These are phyloP conservation scores for Spermophilus dauricus DNA, from an alignment of 2,113 vertebrate genomes.

Conservation along the genomic window DNA sequence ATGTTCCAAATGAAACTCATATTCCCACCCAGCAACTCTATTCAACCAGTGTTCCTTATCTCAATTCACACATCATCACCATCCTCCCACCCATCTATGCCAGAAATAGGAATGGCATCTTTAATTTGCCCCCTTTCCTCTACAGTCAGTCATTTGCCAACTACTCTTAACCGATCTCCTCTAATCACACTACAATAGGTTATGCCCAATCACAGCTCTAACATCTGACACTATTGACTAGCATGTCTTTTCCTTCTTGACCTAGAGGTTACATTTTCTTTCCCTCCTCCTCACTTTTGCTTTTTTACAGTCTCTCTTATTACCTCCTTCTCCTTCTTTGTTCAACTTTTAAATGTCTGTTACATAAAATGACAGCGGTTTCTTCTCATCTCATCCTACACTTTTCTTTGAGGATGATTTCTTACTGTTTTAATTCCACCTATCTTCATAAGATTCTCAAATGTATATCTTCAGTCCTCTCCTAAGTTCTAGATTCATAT, in stretches of 20 bases:
- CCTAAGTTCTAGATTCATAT: conserved; percentile 52
- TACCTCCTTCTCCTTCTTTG: conserved; percentile 13
- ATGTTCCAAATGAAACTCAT: conserved; percentile 19
- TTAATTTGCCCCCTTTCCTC: neutral
- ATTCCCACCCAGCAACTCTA: neutral
- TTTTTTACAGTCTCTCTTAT: neutral
- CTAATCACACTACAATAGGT: neutral
- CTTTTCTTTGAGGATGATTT: neutral
- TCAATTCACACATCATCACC: conserved; percentile 1
- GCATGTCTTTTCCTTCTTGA: neutral
- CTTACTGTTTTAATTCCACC: neutral
- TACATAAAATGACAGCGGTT: conserved; percentile 68
- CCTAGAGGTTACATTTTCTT: neutral
- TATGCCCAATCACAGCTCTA: neutral
- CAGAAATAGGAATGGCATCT: conserved; percentile 65
- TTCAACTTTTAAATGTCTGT: conserved; percentile 52
- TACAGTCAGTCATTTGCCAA: neutral
- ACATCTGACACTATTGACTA: neutral
- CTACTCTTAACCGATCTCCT: neutral
- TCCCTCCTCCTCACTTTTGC: conserved; percentile 10
- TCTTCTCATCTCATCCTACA: conserved; percentile 46
- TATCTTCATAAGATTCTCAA: conserved; percentile 33
- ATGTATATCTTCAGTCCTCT: neutral
- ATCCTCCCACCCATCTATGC: conserved; percentile 44
- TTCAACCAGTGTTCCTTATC: neutral